Percentiles rank a stretch among this genome's conserved stretches.
These are phyloP conservation scores for Papilio dardanus DNA, from an alignment of 1,140 invertebrate species.

Conservation along the genomic window DNA sequence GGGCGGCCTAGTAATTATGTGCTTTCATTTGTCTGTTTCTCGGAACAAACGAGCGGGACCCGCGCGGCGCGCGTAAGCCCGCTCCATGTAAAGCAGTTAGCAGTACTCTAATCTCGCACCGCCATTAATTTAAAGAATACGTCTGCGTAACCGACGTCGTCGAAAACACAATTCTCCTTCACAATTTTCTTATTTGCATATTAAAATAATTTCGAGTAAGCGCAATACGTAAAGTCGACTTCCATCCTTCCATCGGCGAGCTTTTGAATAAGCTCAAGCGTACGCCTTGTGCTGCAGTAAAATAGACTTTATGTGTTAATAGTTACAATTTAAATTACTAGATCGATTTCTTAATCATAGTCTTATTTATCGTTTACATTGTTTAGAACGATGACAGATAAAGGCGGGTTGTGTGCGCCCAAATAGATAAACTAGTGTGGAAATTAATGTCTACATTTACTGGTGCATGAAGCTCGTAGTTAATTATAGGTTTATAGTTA, in stretches of 20 bases:
- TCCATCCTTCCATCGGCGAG: slow-evolving; percentile 46
- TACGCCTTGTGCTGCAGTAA: slow-evolving; percentile 44
- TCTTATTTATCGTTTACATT: slow-evolving; percentile 59
- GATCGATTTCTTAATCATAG: slow-evolving; percentile 46
- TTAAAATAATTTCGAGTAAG: slow-evolving; percentile 81
- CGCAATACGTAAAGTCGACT: slow-evolving; percentile 76
- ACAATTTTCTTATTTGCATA: slow-evolving; percentile 82
- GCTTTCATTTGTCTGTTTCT: slow-evolving; percentile 81
- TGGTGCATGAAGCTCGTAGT: slow-evolving; percentile 81
- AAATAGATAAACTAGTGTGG: slow-evolving; percentile 82
- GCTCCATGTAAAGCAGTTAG: slow-evolving; percentile 81
- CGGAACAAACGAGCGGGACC: slow-evolving; percentile 73
- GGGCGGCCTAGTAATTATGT: slow-evolving; percentile 80
- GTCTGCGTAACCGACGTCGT: slow-evolving; percentile 75
- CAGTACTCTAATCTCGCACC: slow-evolving; percentile 78
- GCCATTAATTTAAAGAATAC: slow-evolving; percentile 82
- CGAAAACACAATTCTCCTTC: slow-evolving; percentile 78
- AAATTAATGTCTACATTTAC: slow-evolving; percentile 83
- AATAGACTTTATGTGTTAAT: slow-evolving; percentile 53
- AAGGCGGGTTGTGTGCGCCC: slow-evolving; percentile 79
- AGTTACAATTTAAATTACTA: slow-evolving; percentile 50
- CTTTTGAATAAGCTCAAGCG: slow-evolving; percentile 51
- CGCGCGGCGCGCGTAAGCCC: slow-evolving; percentile 59
- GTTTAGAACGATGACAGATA: slow-evolving; percentile 79
- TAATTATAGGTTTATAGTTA: slow-evolving; percentile 80